Evolutionary conservation across 2,888 invertebrate genomes (phyloP).

Genomic region (Hipparchia sbordonii): DNA sequence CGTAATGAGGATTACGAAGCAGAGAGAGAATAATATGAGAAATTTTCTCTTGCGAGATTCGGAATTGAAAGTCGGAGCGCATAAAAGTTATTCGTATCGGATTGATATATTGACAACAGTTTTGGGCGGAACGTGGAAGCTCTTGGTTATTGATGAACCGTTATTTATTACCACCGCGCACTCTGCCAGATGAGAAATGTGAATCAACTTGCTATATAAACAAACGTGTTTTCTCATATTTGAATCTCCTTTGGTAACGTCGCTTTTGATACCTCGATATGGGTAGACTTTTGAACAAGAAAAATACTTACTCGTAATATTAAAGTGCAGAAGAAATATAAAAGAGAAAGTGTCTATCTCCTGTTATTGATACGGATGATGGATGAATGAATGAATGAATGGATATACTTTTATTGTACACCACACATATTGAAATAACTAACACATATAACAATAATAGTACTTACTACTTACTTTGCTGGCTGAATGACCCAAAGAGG

Average conservation of each 20-base stretch:
- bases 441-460: too few species aligned
- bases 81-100: constrained; percentile 41
- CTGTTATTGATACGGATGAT: too few species aligned
- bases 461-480: too few species aligned
- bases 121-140: constrained; percentile 56
- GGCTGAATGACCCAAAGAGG: too few species aligned
- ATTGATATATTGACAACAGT: constrained; percentile 60
- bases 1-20: background rate
- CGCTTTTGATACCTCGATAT: constrained; percentile 7
- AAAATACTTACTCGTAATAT: background rate
- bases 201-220: constrained; percentile 40
- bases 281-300: background rate
- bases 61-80: constrained; percentile 32
- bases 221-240: constrained; percentile 34
- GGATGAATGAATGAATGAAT: too few species aligned
- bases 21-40: constrained; percentile 3
- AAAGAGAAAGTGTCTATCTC: too few species aligned
- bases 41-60: constrained; percentile 9
- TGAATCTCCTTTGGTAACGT: constrained; percentile 23
- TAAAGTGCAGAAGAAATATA: too few species aligned
- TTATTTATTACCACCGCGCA: constrained; percentile 68
- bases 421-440: too few species aligned
- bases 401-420: too few species aligned
- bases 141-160: constrained; percentile 70
- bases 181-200: constrained; percentile 44